Conservation (phyloP, 2,888 invertebrate species). For the Cataglyphis altisquamis region DNA sequence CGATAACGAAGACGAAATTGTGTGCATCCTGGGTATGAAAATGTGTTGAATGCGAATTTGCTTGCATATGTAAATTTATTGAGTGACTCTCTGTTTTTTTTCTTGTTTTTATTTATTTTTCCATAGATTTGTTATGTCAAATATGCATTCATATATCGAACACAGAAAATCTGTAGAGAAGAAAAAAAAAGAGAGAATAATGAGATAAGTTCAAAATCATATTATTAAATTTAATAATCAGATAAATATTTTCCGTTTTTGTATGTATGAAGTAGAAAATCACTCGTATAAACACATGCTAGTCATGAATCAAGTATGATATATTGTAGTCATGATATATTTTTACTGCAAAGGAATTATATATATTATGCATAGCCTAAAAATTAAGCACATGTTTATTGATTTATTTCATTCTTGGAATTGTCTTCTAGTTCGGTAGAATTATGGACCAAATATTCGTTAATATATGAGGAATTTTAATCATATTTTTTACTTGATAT, state of each 20-base stretch:
- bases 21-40: slow-evolving; percentile 2
- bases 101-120: not conserved
- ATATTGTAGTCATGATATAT: slow-evolving; percentile 81
- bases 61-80: slow-evolving; percentile 7
- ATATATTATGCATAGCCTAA: slow-evolving; percentile 60
- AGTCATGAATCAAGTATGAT: slow-evolving; percentile 82
- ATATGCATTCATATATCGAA: not conserved
- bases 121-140: not conserved
- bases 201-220: not conserved
- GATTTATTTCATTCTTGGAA: slow-evolving; percentile 1
- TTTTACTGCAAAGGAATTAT: slow-evolving; percentile 79
- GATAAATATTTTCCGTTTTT: not conserved
- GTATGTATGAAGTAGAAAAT: slow-evolving; percentile 62
- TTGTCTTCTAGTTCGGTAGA: slow-evolving; percentile 25
- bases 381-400: slow-evolving; percentile 62
- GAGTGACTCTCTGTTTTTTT: slow-evolving; percentile 14
- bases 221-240: not conserved
- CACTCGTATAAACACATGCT: slow-evolving; percentile 79
- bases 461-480: slow-evolving; percentile 10
- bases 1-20: slow-evolving; percentile 22
- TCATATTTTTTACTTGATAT: slow-evolving; percentile 27
- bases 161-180: not conserved
- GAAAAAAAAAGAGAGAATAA: not conserved
- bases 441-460: slow-evolving; percentile 35
- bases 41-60: slow-evolving; percentile 17